Evolutionary conservation across 1,140 invertebrate genomes (phyloP).

Genomic region (Hesperophylax magnus): DNA sequence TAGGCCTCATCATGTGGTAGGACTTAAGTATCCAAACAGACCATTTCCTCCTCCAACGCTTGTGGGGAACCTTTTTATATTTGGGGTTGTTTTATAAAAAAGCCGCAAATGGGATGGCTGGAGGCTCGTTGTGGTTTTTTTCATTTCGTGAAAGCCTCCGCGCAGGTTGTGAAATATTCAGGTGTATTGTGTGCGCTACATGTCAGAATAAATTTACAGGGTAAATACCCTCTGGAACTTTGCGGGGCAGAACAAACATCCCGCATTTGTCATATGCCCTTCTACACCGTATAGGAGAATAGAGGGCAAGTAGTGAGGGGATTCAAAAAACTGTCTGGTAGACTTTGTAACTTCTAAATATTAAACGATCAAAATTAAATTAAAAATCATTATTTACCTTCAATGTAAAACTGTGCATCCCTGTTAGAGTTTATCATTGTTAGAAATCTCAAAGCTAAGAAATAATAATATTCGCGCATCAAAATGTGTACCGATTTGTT

Average conservation of each 20-base stretch:
- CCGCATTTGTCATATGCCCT: background rate
- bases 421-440: too few relatives aligned
- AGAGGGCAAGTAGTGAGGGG: background rate
- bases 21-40: constrained; percentile 1
- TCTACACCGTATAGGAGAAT: background rate
- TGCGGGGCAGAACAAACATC: background rate
- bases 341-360: too few relatives aligned
- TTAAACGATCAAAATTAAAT: too few relatives aligned
- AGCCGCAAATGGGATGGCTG: constrained; percentile 7
- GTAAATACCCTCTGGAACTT: background rate
- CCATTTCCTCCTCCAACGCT: constrained; percentile 4
- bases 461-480: too few relatives aligned
- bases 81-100: constrained; percentile 18
- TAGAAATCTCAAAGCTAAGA: too few relatives aligned
- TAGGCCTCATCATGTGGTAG: background rate
- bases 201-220: constrained; percentile 6
- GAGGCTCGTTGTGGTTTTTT: constrained; percentile 7
- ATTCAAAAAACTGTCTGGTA: background rate
- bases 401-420: too few relatives aligned
- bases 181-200: constrained; percentile 19
- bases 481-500: too few relatives aligned
- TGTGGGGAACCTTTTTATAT: constrained; percentile 1
- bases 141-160: constrained; percentile 9
- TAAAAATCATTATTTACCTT: too few relatives aligned
- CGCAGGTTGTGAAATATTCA: background rate